These are phyloP conservation scores for Delichon dasypus DNA, from an alignment of 2,797 vertebrate genomes.

Conservation along the genomic window DNA sequence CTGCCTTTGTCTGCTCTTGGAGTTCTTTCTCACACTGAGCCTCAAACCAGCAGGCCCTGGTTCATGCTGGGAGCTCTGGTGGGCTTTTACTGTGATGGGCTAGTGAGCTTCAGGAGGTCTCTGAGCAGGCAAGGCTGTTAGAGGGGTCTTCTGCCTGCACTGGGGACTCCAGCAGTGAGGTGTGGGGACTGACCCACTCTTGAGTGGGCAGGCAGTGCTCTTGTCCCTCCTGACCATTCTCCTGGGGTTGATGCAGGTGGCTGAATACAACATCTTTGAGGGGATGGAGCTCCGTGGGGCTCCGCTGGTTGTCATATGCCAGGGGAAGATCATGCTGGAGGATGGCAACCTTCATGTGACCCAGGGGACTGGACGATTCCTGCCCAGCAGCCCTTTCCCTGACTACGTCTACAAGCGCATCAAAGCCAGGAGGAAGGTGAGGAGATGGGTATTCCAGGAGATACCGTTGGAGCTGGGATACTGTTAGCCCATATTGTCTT, in stretches of 20 bases:
- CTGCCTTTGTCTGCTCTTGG: background rate
- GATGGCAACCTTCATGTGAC: conserved; percentile 89
- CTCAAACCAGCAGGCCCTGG: background rate
- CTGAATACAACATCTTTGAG: conserved; percentile 97
- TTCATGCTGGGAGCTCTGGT: background rate
- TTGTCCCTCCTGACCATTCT: background rate
- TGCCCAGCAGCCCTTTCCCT: conserved; percentile 89
- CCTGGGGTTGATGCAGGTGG: conserved; percentile 74
- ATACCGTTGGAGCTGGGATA: background rate
- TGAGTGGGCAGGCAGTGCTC: background rate
- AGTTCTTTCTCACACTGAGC: background rate
- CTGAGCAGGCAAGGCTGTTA: background rate
- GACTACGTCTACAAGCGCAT: conserved; percentile 97
- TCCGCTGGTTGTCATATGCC: conserved; percentile 91
- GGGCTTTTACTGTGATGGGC: background rate
- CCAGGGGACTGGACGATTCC: conserved; percentile 89
- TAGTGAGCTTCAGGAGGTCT: background rate
- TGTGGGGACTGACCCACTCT: background rate
- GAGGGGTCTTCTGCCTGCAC: background rate
- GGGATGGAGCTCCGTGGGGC: conserved; percentile 94
- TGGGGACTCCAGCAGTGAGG: background rate
- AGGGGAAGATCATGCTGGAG: conserved; percentile 95
- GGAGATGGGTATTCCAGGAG: background rate
- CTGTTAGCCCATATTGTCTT: background rate
- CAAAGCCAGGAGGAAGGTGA: conserved; percentile 96